Conservation (phyloP, 2,797 vertebrate genomes). For the Astyanax mexicanus region DNA sequence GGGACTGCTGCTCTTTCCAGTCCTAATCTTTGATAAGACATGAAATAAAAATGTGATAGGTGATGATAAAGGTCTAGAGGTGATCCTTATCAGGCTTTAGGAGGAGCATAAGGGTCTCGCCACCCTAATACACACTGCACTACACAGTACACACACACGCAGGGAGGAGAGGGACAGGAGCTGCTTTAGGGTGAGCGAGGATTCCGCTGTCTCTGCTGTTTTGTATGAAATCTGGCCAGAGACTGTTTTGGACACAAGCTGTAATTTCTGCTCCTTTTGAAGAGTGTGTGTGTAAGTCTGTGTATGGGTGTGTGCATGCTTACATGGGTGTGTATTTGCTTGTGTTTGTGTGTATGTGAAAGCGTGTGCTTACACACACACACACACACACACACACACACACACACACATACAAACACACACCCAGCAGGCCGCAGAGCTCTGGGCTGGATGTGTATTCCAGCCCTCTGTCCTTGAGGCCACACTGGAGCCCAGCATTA, state of each 20-base stretch:
- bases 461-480: conserved; percentile 47
- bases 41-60: conserved; percentile 43
- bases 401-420: conserved; percentile 11
- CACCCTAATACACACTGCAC: conserved; percentile 23
- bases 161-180: neutral
- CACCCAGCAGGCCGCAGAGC: conserved; percentile 14
- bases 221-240: conserved; percentile 70
- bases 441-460: conserved; percentile 41
- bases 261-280: conserved; percentile 78
- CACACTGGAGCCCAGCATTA: conserved; percentile 24
- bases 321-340: conserved; percentile 33
- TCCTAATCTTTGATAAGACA: conserved; percentile 42
- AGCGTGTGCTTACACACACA: too few species aligned
- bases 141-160: conserved; percentile 36
- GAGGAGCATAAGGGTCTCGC: conserved; percentile 42
- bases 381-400: too few species aligned
- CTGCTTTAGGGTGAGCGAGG: conserved; percentile 30
- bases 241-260: conserved; percentile 77
- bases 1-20: conserved; percentile 33
- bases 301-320: conserved; percentile 50
- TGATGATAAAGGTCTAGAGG: conserved; percentile 42
- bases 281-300: conserved; percentile 63
- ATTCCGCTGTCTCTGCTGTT: conserved; percentile 49
- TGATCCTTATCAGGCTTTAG: conserved; percentile 49
- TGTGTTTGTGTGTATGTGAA: conserved; percentile 1